Conservation (phyloP, 2,797 vertebrate species). For the Cryptoprocta ferox region DNA sequence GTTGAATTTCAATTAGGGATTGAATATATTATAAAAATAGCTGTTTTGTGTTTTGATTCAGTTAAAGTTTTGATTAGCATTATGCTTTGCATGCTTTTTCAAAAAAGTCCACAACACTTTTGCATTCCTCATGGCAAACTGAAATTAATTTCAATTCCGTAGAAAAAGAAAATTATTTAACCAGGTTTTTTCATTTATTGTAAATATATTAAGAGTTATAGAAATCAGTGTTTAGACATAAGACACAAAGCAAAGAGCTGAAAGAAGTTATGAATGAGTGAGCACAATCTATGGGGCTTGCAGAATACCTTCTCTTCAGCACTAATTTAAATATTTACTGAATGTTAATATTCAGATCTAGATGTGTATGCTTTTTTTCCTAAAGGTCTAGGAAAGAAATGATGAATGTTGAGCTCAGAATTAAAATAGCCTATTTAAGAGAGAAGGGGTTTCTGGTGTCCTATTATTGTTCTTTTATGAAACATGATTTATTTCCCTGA, state of each 20-base stretch:
- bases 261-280: conserved; percentile 67
- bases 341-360: conserved; percentile 64
- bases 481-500: conserved; percentile 37
- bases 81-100: background rate
- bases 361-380: background rate
- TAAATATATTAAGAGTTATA: conserved; percentile 47
- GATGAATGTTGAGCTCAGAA: conserved; percentile 55
- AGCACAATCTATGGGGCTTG: conserved; percentile 49
- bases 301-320: conserved; percentile 45
- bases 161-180: conserved; percentile 58
- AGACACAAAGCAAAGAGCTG: conserved; percentile 49
- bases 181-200: conserved; percentile 50
- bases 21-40: conserved; percentile 36
- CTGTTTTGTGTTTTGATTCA: background rate
- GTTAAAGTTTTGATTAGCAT: conserved; percentile 44
- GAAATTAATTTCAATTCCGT: conserved; percentile 57
- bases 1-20: conserved; percentile 57
- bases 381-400: conserved; percentile 59
- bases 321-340: conserved; percentile 75
- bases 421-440: conserved; percentile 55
- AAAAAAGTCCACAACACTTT: background rate
- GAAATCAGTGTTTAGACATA: conserved; percentile 51
- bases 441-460: background rate
- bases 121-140: conserved; percentile 21
- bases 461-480: conserved; percentile 58